A percentile compares a stretch with the other conserved stretches of the same genome.
Conservation (phyloP, 2,888 invertebrate genomes). For the Apoderus coryli region DNA sequence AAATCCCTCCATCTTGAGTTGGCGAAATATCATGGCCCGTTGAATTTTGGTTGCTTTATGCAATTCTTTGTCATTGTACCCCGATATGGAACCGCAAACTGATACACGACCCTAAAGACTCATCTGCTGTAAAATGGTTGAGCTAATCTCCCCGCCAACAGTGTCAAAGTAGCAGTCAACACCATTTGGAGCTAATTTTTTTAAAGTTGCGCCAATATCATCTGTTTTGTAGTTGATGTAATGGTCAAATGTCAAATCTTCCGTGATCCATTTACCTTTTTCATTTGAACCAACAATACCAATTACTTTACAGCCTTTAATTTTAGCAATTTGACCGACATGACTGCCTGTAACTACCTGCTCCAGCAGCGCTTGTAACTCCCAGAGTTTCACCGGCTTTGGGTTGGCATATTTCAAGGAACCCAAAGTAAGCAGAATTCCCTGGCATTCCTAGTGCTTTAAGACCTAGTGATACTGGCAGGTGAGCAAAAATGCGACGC, state of each 20-base stretch:
- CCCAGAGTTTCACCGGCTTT: conserved; percentile 57
- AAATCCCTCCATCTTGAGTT: conserved; percentile 21
- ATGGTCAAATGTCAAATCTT: conserved; percentile 48
- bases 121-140: conserved; percentile 47
- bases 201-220: conserved; percentile 38
- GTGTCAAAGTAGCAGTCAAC: conserved; percentile 66
- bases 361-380: conserved; percentile 60
- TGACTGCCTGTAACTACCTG: conserved; percentile 61
- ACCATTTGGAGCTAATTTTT: conserved; percentile 47
- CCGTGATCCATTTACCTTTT: too few species aligned
- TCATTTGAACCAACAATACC: conserved; percentile 57
- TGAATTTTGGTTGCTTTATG: conserved; percentile 19
- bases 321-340: conserved; percentile 65
- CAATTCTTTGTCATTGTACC: conserved; percentile 38
- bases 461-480: conserved; percentile 46
- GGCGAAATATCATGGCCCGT: conserved; percentile 15
- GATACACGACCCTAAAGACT: conserved; percentile 47
- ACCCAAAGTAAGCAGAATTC: conserved; percentile 62
- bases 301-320: too few species aligned
- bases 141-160: conserved; percentile 55
- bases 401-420: conserved; percentile 53
- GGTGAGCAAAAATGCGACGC: conserved; percentile 41
- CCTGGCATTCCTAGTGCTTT: conserved; percentile 59
- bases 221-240: conserved; percentile 57
- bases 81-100: conserved; percentile 53